A percentile compares a stretch with the other conserved stretches of the same genome.
These are phyloP conservation scores for Meles meles DNA, from an alignment of 2,113 vertebrate genomes.

Conservation along the genomic window DNA sequence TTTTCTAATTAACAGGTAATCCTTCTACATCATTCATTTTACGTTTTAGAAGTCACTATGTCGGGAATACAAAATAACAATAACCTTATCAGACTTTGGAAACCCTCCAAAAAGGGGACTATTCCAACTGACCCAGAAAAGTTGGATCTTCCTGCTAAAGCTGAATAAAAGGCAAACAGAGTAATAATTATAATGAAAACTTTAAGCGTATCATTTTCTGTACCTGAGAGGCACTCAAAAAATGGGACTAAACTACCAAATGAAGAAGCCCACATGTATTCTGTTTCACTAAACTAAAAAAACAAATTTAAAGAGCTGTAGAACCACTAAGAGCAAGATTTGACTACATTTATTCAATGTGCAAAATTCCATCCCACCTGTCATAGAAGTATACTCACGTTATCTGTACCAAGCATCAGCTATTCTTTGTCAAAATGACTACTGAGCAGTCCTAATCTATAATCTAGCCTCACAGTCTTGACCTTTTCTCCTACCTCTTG, in stretches of 20 bases:
- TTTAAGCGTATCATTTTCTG: neutral
- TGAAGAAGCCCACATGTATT: neutral
- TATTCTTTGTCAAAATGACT: neutral
- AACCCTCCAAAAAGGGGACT: neutral
- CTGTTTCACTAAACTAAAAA: neutral
- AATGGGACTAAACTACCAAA: neutral
- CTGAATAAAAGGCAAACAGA: neutral
- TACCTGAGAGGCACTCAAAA: neutral
- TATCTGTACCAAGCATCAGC: neutral
- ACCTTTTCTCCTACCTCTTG: neutral
- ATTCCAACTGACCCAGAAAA: neutral
- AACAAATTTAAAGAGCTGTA: neutral
- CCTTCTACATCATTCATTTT: neutral
- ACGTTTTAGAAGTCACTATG: neutral
- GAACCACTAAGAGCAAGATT: neutral
- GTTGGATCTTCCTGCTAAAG: neutral
- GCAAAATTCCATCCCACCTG: conserved; percentile 1
- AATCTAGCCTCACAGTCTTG: neutral
- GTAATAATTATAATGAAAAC: neutral
- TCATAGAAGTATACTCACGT: neutral
- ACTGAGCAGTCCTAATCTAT: no score
- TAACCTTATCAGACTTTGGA: neutral
- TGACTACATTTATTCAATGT: neutral
- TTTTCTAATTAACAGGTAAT: conserved; percentile 22
- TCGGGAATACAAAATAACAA: conserved; percentile 7